A percentile compares a stretch with the other conserved stretches of the same genome.
These are phyloP conservation scores for Eubasilissa regina DNA, from an alignment of 1,140 invertebrate species.

Conservation along the genomic window DNA sequence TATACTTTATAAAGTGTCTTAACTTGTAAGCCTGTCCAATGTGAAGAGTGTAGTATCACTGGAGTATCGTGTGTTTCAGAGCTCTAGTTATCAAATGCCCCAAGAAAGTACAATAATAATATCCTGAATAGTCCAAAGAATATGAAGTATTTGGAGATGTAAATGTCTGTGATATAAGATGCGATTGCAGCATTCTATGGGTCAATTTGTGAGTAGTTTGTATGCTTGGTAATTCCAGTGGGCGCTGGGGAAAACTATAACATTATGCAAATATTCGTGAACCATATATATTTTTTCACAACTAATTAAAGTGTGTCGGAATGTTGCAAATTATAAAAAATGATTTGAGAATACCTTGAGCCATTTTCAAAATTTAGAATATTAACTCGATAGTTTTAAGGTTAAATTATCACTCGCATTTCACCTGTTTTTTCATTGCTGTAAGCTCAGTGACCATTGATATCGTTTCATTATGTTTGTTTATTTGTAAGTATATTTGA, in stretches of 20 bases:
- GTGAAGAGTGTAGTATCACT: conserved; percentile 52
- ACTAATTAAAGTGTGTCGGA: conserved; percentile 50
- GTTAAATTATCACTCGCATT: conserved; percentile 59
- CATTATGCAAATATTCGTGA: conserved; percentile 44
- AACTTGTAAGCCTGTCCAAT: conserved; percentile 36
- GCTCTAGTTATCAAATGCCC: conserved; percentile 56
- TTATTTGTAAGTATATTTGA: conserved; percentile 59
- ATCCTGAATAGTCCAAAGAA: conserved; percentile 72
- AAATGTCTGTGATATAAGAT: conserved; percentile 73
- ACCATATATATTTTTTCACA: conserved; percentile 60
- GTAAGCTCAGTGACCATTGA: conserved; percentile 57
- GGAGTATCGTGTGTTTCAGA: conserved; percentile 45
- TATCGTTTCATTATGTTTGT: conserved; percentile 59
- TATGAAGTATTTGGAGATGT: conserved; percentile 59
- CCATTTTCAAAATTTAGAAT: conserved; percentile 60
- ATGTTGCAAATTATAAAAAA: conserved; percentile 55
- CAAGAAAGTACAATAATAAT: conserved; percentile 61
- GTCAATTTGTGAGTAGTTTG: conserved; percentile 69
- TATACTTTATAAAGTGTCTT: conserved; percentile 41
- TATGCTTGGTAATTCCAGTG: conserved; percentile 69
- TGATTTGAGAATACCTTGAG: conserved; percentile 58
- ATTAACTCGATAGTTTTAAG: conserved; percentile 60
- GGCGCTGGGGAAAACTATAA: conserved; percentile 35
- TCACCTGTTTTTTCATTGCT: conserved; percentile 53
- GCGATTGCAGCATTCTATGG: conserved; percentile 67